phyloP scores from a whole-genome alignment of 2,888 invertebrate species.

The Ditula angustiorana region DNA sequence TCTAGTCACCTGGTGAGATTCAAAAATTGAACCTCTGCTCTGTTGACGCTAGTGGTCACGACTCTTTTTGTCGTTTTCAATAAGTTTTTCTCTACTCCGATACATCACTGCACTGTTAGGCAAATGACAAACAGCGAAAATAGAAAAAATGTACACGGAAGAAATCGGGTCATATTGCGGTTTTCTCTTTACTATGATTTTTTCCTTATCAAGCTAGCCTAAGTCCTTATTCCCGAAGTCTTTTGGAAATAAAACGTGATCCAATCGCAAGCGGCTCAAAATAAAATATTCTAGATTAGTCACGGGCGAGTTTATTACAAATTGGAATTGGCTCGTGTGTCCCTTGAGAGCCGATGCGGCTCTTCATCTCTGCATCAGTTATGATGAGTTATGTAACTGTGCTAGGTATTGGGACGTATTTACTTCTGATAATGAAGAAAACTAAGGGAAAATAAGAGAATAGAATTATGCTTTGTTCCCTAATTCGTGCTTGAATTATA shows the following conservation, averaged over 20 bases:
- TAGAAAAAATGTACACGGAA: too few relatives aligned
- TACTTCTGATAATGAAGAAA: background rate
- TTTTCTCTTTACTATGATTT: too few relatives aligned
- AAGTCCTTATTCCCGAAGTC: conserved; percentile 18
- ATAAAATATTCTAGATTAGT: conserved; percentile 73
- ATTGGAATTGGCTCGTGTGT: conserved; percentile 70
- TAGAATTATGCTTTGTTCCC: too few relatives aligned
- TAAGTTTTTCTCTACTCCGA: too few relatives aligned
- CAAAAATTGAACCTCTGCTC: too few relatives aligned
- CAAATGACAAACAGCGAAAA: too few relatives aligned
- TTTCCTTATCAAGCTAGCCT: background rate
- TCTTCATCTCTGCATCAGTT: conserved; percentile 11
- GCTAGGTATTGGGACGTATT: background rate
- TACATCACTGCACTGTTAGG: too few relatives aligned
- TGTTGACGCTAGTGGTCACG: too few relatives aligned
- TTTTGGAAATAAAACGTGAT: conserved; percentile 72
- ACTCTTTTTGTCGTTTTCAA: too few relatives aligned
- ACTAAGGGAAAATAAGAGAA: background rate
- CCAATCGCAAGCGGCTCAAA: conserved; percentile 70
- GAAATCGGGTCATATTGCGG: too few relatives aligned
- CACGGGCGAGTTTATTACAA: conserved; percentile 77
- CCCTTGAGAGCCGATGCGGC: conserved; percentile 49
- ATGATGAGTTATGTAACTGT: conserved; percentile 27
- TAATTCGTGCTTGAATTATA: too few relatives aligned
- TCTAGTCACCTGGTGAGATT: too few relatives aligned